Evolutionary conservation across 2,888 invertebrate species (phyloP).

Genomic region (Cryptus viduatorius): DNA sequence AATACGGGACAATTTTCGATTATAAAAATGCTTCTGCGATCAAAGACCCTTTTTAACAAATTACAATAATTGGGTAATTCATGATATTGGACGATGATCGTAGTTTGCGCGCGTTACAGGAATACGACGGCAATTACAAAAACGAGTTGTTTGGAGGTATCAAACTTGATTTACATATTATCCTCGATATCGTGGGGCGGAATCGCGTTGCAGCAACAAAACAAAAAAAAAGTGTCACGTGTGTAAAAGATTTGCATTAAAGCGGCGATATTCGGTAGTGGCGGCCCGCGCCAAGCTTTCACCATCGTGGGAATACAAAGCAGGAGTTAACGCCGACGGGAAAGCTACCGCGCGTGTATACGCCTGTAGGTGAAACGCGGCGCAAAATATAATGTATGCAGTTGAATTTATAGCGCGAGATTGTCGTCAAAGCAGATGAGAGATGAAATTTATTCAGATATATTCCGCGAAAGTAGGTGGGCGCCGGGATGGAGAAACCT

Average conservation of each 20-base stretch:
- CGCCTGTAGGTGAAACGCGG: too few relatives aligned
- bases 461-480: constrained; percentile 17
- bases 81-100: too few relatives aligned
- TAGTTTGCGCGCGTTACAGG: too few relatives aligned
- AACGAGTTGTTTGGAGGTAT: not conserved
- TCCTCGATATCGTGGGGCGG: not conserved
- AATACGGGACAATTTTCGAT: too few relatives aligned
- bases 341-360: not conserved
- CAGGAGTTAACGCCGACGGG: constrained; percentile 4
- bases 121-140: too few relatives aligned
- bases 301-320: constrained; percentile 18
- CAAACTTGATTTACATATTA: constrained; percentile 2
- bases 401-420: constrained; percentile 52
- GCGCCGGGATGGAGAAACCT: not conserved
- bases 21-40: too few relatives aligned
- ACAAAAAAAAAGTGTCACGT: constrained; percentile 20
- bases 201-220: not conserved
- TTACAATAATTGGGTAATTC: too few relatives aligned
- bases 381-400: constrained; percentile 36
- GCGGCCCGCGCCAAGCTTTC: not conserved
- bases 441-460: constrained; percentile 58
- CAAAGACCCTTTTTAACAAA: too few relatives aligned
- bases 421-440: constrained; percentile 50
- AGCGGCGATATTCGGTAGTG: constrained; percentile 9
- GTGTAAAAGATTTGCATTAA: constrained; percentile 18